phyloP scores from a whole-genome alignment of 2,888 invertebrate species.

The Heliothis peltigera region DNA sequence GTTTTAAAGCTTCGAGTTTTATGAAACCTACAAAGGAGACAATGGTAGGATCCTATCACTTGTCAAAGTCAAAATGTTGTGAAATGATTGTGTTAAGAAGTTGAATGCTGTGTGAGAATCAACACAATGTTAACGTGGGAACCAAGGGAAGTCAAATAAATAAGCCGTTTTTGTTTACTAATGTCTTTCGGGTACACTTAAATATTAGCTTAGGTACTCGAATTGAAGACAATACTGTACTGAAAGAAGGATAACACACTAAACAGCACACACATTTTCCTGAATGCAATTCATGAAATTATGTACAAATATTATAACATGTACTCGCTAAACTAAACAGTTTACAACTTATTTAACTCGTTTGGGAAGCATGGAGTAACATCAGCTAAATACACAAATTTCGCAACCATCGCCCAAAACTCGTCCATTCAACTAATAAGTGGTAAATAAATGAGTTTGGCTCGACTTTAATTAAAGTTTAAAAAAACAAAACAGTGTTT shows the following conservation, averaged over 20 bases:
- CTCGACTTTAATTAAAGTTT: conserved; percentile 30
- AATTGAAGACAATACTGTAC: conserved; percentile 45
- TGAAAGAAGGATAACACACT: not conserved
- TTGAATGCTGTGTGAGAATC: conserved; percentile 51
- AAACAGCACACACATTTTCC: not conserved
- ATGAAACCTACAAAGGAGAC: conserved; percentile 35
- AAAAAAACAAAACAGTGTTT: conserved; percentile 31
- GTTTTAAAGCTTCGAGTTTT: conserved; percentile 23
- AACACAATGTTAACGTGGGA: conserved; percentile 64
- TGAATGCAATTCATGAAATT: no score
- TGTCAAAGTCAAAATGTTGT: conserved; percentile 43
- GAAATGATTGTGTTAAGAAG: conserved; percentile 36
- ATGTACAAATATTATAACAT: not conserved
- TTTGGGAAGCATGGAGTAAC: conserved; percentile 7
- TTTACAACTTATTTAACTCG: conserved; percentile 1
- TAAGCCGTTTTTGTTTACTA: conserved; percentile 62
- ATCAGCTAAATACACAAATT: conserved; percentile 12
- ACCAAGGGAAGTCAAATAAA: conserved; percentile 64
- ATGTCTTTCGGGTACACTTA: conserved; percentile 62
- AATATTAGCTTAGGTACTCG: conserved; percentile 67
- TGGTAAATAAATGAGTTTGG: conserved; percentile 39
- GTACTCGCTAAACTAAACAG: not conserved
- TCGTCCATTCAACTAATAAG: conserved; percentile 33
- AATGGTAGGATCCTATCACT: conserved; percentile 39
- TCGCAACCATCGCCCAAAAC: conserved; percentile 18